Evolutionary conservation across 2,888 invertebrate genomes (phyloP).

Genomic region (Polymixis lichenea): DNA sequence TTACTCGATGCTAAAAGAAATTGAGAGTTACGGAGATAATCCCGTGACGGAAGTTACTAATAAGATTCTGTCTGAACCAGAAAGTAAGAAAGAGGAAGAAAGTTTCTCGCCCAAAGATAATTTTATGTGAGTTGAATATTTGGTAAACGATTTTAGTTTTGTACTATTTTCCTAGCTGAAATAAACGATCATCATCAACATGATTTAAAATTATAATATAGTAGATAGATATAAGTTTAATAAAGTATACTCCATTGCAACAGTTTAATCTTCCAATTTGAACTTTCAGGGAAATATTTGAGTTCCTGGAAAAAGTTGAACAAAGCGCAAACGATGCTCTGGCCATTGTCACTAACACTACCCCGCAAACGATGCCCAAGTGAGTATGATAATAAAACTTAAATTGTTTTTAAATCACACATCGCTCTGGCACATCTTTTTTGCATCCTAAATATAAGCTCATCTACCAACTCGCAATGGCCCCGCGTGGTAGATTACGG

Average conservation of each 20-base stretch:
- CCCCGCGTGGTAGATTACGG: too few species aligned
- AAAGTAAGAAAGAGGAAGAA: constrained; percentile 74
- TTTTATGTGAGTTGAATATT: constrained; percentile 81
- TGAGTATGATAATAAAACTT: constrained; percentile 73
- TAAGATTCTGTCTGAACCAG: constrained; percentile 66
- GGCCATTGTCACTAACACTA: constrained; percentile 82
- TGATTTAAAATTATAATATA: not conserved
- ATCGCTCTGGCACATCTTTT: too few species aligned
- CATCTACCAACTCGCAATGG: too few species aligned
- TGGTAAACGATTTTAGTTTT: not conserved
- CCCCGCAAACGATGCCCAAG: constrained; percentile 85
- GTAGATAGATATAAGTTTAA: not conserved
- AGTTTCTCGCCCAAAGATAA: constrained; percentile 82
- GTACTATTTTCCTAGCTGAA: not conserved
- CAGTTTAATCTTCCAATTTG: not conserved
- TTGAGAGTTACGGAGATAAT: constrained; percentile 86
- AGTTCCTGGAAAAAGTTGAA: constrained; percentile 92
- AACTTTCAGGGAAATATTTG: constrained; percentile 91
- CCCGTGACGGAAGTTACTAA: constrained; percentile 77
- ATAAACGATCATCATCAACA: not conserved
- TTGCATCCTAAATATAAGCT: too few species aligned
- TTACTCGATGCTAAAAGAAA: constrained; percentile 89
- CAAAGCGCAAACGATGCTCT: constrained; percentile 88
- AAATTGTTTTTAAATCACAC: too few species aligned
- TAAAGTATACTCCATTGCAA: not conserved